Evolutionary conservation across 23 tunicate species (phyloP).

Genomic region (Halocynthia aurantium): DNA sequence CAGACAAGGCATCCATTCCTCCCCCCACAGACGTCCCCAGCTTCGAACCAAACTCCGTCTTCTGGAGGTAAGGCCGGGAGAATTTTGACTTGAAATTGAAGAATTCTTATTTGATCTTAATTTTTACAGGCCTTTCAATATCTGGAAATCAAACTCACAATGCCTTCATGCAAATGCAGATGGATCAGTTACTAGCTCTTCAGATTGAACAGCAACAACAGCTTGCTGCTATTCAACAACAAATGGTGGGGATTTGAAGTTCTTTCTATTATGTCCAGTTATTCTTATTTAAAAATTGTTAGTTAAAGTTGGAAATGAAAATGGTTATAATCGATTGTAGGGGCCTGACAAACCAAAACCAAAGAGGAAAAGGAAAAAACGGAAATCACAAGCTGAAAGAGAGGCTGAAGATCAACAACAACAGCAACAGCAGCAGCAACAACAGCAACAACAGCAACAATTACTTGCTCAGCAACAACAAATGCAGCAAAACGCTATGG

Average conservation of each 20-base stretch:
- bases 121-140: too few relatives aligned
- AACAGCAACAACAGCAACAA: conserved; percentile 1
- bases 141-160: conserved; percentile 8
- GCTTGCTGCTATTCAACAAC: conserved; percentile 12
- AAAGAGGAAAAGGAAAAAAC: conserved; percentile 43
- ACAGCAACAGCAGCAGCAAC: conserved; percentile 1
- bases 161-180: conserved; percentile 31
- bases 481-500: neutral
- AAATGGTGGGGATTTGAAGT: too few relatives aligned
- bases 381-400: conserved; percentile 23
- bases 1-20: too few relatives aligned
- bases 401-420: conserved; percentile 36
- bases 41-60: too few relatives aligned
- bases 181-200: conserved; percentile 20
- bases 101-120: too few relatives aligned
- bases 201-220: conserved; percentile 21
- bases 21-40: too few relatives aligned
- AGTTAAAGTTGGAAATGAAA: neutral
- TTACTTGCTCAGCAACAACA: neutral
- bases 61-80: too few relatives aligned
- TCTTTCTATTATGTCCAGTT: too few relatives aligned
- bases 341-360: conserved; percentile 68
- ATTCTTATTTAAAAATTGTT: too few relatives aligned
- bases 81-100: too few relatives aligned
- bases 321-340: neutral